Base-by-base conservation (phyloP, 1,140 invertebrate species). In the Drosophila malerkotliana region DNA sequence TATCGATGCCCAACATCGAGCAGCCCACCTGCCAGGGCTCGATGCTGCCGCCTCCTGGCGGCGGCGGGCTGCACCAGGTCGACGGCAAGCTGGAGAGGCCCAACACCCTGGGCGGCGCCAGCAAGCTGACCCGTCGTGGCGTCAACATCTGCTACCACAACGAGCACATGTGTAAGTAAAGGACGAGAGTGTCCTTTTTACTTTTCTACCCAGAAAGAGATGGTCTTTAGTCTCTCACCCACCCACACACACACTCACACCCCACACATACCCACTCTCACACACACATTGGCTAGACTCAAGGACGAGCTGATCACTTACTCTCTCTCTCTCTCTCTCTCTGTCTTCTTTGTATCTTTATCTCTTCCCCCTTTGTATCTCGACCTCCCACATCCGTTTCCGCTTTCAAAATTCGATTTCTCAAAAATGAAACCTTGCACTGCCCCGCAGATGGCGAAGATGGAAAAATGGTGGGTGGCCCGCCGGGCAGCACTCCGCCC, bases 61-160 rank as follows among this genome's bases (percentile, higher is more conserved):
- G 92, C 64, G 73, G 72, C 55, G 80, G 61, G 9, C 72, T 76
- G 53, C 57, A 54, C 37, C 78, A 88, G 73, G 72, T 90, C 90
- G 92, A 92, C 60, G 92, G 92, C 58, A 95, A 95, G 90, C 93
- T 94, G 32, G 96, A 96, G 92, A 93, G 96, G 76, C 96, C 96
- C 41, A 96, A 94, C 78, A 95, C 95, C 55, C 93, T 96, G 79
- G 94, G 95, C 55, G 94, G 95, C 60, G 94, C 95, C 62, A 95
- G 94, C 71, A 96, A 95, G 90, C 92, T 95, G 59, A 94, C 95
- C 63, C 94, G 95, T 79, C 93, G 95, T 79, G 92, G 94, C 18
- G 80, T 91, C 48, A 91, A 91, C 67, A 94, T 95, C 87, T 95
- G 95, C 92, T 96, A 95, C 92, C 95, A 95, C 92, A 94, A 94